Base-by-base conservation (phyloP, 2,888 invertebrate genomes). In the Papilio demoleus region DNA sequence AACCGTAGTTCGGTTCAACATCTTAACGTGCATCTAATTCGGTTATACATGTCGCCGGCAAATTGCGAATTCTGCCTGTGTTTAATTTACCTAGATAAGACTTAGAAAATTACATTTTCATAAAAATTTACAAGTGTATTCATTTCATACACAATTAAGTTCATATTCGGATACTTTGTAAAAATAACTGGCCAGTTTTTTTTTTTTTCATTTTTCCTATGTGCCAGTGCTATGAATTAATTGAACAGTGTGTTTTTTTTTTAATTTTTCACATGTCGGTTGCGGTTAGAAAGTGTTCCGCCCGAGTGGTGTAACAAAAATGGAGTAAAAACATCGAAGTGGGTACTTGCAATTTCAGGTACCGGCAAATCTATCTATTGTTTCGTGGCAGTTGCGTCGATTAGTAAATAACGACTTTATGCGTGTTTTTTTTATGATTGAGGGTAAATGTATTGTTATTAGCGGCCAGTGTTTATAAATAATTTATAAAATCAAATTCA, bases 271-370 rank as follows among this genome's bases (percentile, higher is more conserved):
- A 62, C 71, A 74, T 77, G 78, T 76, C 78, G 81, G 78, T 70
- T 47, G 72, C 72, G 68, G 45, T 53, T 86, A 85, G 86, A 88
- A 86, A 88, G 87, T 81, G 86, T 82, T 82, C 75, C 84, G 86
- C 88, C 79, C 80, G 83, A 88, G 75, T 77, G 80, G 76, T 77
- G 76, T 74, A 72, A 86, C 79, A 81, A 79, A 53, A 61, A 67
- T 86, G 85, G 82, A 86, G 83, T 81, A 84, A n/a, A n/a, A 82
- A 81, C 79, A 78, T 78, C 78, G 78, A 76, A 79, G 81, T 80
- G 82, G 82, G 80, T 85, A 85, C 80, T 82, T 80, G 77, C 78
- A 75, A 76, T 86, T 88, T 86, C 86, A 89, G 85, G 86, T 88
- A 82, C 82, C 83, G 77, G 77, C 85, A 86, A 77, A 53, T 53